Percentiles rank a stretch among this genome's conserved stretches.
These are phyloP conservation scores for Hippolais icterina DNA, from an alignment of 2,113 vertebrate genomes.

Conservation along the genomic window DNA sequence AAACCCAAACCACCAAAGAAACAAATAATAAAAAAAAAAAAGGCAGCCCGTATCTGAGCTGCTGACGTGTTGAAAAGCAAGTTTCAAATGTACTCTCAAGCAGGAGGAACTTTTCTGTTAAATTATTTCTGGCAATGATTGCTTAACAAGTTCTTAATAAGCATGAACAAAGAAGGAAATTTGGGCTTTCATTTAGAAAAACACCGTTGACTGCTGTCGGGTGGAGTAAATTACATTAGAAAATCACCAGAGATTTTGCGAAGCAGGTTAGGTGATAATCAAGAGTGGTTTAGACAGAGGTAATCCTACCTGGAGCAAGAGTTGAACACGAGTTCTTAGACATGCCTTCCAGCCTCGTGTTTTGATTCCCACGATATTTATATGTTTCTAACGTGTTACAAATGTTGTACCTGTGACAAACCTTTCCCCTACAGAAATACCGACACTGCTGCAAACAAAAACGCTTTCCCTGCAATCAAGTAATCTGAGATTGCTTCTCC, in stretches of 20 bases:
- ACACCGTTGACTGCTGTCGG: too few relatives aligned
- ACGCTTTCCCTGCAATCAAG: neutral
- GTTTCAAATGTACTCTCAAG: neutral
- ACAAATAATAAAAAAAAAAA: neutral
- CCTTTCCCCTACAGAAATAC: neutral
- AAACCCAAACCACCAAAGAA: too few relatives aligned
- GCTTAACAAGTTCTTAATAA: neutral
- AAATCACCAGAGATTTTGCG: neutral
- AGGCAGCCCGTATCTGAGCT: neutral
- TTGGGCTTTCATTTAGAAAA: neutral
- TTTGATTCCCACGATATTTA: neutral
- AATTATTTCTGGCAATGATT: neutral
- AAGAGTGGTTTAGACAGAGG: neutral
- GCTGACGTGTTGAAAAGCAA: neutral
- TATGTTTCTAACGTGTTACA: neutral
- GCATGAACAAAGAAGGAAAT: neutral
- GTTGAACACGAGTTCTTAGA: neutral
- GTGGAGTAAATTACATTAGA: neutral
- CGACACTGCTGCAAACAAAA: neutral
- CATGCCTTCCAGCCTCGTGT: neutral
- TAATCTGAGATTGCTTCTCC: neutral
- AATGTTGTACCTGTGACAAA: neutral
- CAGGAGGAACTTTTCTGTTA: neutral
- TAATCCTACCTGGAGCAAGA: neutral
- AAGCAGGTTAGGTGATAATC: neutral